These are phyloP conservation scores for Sander vitreus DNA, from an alignment of 2,113 vertebrate species.

Conservation along the genomic window DNA sequence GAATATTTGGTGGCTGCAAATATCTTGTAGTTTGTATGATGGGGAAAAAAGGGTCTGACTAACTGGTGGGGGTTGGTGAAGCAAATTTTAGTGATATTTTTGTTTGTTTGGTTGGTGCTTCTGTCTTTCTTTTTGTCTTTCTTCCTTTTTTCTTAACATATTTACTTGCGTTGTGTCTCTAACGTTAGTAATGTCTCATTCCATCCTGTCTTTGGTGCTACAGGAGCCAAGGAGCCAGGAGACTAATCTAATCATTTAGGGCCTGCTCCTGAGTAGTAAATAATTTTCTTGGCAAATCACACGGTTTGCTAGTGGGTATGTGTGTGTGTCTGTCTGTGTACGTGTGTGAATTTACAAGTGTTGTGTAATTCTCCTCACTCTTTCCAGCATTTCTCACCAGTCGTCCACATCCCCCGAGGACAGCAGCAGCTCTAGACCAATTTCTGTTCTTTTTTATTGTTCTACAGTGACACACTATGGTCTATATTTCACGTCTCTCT, in stretches of 20 bases:
- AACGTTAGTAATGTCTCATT: constrained; percentile 47
- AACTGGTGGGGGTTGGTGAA: constrained; percentile 27
- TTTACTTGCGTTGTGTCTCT: constrained; percentile 21
- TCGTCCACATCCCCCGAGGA: constrained; percentile 39
- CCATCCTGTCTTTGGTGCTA: constrained; percentile 23
- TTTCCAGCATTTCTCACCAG: constrained; percentile 33
- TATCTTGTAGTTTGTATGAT: constrained; percentile 10
- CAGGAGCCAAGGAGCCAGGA: constrained; percentile 51
- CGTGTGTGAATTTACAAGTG: constrained; percentile 4
- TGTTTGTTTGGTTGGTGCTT: too few relatives aligned
- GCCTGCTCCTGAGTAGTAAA: constrained; percentile 57
- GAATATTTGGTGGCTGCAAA: constrained; percentile 29
- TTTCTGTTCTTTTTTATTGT: constrained; percentile 32
- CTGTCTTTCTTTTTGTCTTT: constrained; percentile 5
- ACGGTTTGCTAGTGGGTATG: not conserved
- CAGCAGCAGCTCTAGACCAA: constrained; percentile 35
- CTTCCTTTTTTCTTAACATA: not conserved
- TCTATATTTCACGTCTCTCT: constrained; percentile 75
- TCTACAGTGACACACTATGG: constrained; percentile 54
- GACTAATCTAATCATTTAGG: constrained; percentile 74
- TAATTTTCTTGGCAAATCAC: constrained; percentile 67
- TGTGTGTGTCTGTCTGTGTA: constrained; percentile 5
- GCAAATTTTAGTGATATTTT: constrained; percentile 28
- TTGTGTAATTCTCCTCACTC: constrained; percentile 29
- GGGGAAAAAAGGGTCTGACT: constrained; percentile 46